Evolutionary conservation across 2,113 vertebrate genomes (phyloP), one percentile per base, ranked within the genome.

Genomic region (Sinocyclocheilus anophthalmus): DNA sequence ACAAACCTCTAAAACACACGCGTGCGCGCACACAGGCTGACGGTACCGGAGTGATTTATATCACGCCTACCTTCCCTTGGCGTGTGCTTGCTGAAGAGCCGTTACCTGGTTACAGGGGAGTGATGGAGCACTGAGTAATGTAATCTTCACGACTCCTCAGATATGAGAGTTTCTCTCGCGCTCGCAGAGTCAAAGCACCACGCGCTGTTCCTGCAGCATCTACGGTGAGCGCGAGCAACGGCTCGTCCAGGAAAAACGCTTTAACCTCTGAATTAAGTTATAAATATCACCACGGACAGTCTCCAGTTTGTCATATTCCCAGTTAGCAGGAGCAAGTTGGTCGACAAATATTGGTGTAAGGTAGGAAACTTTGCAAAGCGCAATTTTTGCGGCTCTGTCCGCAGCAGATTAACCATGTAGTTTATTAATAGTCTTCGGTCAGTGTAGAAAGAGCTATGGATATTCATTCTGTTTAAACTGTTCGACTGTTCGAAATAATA

Each of bases 31-130:
- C 57, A 75, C 72, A 63, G 22, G 7, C 53, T 39, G 48, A 10
- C 85, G 30, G 16, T 67, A 67, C 82, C 30, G 14, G 67, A 81
- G 82, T 72, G 88, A 83, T 88, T 87, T 85, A 86, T 88, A 88
- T 89, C 84, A 93, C 92, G 90, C 92, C 93, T 93, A 93, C 93
- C 90, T 90, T 81, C 53, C 78, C 22, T 57, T 72, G 85, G 90
- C 86, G 59, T 42, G 84, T 88, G 90, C 89, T 57, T 65, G 89
- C 92, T 81, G 83, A 90, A 86, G 91, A 91, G 84, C 92, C 87
- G 94, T 95, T 95, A 95, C 94, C 94, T 94, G 92, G 94, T 91
- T 94, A 95, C 94, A 85, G 81, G 86, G 84, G 13, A 87, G 91
- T 90, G 92, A 88, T 90, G 86, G 90, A 59, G 91, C 86, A 84